Evolutionary conservation across 2,113 vertebrate genomes (phyloP).

Genomic region (Bubo scandiacus): DNA sequence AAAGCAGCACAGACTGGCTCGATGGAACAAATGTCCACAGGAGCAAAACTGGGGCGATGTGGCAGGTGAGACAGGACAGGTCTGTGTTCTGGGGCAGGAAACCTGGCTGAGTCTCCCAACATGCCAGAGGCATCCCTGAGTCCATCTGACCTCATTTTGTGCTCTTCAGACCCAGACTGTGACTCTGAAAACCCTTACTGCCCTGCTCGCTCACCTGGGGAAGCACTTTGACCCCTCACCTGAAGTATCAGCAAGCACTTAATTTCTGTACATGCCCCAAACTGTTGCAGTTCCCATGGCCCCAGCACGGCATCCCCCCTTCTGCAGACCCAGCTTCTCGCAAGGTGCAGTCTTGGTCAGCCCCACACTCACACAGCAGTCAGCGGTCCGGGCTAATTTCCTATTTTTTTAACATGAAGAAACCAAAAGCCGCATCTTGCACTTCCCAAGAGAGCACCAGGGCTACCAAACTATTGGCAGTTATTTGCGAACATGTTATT

Average conservation of each 20-base stretch:
- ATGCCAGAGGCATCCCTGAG: not conserved
- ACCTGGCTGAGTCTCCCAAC: not conserved
- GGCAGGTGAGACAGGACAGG: not conserved
- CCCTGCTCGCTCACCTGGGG: not conserved
- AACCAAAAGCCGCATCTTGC: not conserved
- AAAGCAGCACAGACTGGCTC: not conserved
- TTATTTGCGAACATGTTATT: accelerated
- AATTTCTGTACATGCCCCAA: accelerated
- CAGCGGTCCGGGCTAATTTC: not conserved
- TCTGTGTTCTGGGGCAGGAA: not conserved
- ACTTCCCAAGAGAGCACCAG: not conserved
- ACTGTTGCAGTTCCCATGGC: not conserved
- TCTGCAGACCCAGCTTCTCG: not conserved
- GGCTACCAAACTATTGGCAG: not conserved
- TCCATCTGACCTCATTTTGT: not conserved
- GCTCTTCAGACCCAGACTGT: not conserved
- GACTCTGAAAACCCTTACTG: not conserved
- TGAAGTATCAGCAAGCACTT: not conserved
- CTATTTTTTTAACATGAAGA: not conserved
- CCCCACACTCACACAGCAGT: not conserved
- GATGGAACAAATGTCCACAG: not conserved
- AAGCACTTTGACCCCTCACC: not conserved
- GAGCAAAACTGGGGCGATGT: not conserved
- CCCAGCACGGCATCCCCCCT: not conserved
- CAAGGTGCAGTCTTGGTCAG: not conserved